These are phyloP conservation scores for Phalacrocorax pelagicus DNA, from an alignment of 2,113 vertebrate genomes.

Conservation along the genomic window DNA sequence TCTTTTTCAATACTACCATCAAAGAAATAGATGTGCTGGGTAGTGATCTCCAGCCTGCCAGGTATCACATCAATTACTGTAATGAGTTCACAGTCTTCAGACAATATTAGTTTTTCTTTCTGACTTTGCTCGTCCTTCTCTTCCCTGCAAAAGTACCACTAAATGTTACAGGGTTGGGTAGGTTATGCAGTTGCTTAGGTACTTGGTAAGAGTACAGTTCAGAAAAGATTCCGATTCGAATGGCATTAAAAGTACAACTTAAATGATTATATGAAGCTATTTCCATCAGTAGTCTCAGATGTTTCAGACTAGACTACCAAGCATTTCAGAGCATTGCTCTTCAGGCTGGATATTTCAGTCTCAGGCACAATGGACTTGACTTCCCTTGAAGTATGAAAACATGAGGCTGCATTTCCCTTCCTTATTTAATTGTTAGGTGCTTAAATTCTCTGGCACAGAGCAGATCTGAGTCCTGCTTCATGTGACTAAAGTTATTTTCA, in stretches of 20 bases:
- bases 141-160: slow-evolving; percentile 70
- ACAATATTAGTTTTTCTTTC: slow-evolving; percentile 91
- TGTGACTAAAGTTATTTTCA: neutral
- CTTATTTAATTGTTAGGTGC: neutral
- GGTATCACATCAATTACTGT: slow-evolving; percentile 90
- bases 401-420: neutral
- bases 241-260: neutral
- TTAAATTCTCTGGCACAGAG: neutral
- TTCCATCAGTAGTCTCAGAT: neutral
- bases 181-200: neutral
- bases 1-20: slow-evolving; percentile 93
- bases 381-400: neutral
- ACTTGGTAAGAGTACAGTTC: neutral
- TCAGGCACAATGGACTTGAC: neutral
- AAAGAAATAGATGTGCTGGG: slow-evolving; percentile 94
- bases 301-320: neutral
- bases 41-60: slow-evolving; percentile 94
- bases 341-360: neutral
- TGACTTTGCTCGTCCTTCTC: slow-evolving; percentile 90
- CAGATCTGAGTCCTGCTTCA: neutral
- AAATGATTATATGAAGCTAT: neutral
- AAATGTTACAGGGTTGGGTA: neutral
- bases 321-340: neutral
- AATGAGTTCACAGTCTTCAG: slow-evolving; percentile 94
- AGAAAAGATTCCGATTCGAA: neutral